Conservation (phyloP, 2,797 vertebrate species). For the Hippoglossus hippoglossus region DNA sequence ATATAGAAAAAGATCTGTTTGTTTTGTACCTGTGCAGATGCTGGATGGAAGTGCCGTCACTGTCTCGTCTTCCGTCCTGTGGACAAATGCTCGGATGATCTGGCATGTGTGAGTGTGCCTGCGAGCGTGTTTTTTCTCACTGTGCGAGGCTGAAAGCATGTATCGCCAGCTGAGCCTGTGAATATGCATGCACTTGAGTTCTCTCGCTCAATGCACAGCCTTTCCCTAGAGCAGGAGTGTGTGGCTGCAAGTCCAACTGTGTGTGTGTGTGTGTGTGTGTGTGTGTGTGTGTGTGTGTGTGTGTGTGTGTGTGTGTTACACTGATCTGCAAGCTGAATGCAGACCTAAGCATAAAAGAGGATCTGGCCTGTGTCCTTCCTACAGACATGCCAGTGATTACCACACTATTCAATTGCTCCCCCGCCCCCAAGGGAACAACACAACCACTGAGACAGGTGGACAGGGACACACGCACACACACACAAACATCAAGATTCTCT, state of each 20-base stretch:
- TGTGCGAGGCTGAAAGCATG: constrained; percentile 50
- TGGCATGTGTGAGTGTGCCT: constrained; percentile 62
- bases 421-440: constrained; percentile 45
- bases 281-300: constrained; percentile 18
- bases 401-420: constrained; percentile 32
- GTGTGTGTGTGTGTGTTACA: constrained; percentile 29
- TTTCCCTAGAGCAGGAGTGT: constrained; percentile 54
- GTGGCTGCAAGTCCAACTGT: constrained; percentile 51
- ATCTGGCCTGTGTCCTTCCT: constrained; percentile 73
- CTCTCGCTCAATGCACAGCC: constrained; percentile 63
- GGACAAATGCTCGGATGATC: constrained; percentile 57
- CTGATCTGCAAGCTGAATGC: constrained; percentile 77
- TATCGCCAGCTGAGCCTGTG: constrained; percentile 55
- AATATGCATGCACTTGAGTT: constrained; percentile 68
- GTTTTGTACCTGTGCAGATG: constrained; percentile 75
- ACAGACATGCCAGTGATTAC: constrained; percentile 72
- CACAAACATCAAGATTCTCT: constrained; percentile 1
- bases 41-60: constrained; percentile 46
- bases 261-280: constrained; percentile 19
- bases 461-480: background rate
- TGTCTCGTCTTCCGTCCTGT: constrained; percentile 51
- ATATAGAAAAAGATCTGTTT: constrained; percentile 22
- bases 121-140: constrained; percentile 51
- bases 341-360: constrained; percentile 83
- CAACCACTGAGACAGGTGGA: constrained; percentile 57